phyloP scores from a whole-genome alignment of 1,140 invertebrate genomes.

The Monomorium pharaonis region DNA sequence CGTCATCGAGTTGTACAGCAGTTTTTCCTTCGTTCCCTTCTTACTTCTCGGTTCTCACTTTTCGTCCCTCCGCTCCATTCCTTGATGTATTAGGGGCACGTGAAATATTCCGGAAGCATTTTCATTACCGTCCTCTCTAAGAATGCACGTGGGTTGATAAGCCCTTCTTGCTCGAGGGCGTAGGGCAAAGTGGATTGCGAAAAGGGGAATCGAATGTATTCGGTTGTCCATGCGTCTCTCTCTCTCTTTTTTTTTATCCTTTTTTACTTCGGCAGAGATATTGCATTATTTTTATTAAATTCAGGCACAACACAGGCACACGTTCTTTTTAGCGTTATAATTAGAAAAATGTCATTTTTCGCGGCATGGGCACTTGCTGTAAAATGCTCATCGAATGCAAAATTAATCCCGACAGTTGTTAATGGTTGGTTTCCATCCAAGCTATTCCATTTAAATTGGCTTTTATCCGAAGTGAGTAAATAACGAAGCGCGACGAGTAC shows the following conservation, averaged over 20 bases:
- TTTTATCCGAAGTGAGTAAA: constrained; percentile 36
- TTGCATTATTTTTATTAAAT: constrained; percentile 29
- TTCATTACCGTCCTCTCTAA: constrained; percentile 59
- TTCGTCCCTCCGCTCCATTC: background rate
- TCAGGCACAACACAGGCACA: background rate
- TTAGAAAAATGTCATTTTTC: background rate
- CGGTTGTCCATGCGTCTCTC: background rate
- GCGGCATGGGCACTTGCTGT: background rate
- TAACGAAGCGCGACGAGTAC: constrained; percentile 9
- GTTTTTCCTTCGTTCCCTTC: constrained; percentile 8
- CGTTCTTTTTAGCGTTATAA: constrained; percentile 19
- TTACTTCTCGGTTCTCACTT: constrained; percentile 26
- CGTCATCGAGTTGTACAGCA: constrained; percentile 22
- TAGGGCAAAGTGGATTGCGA: constrained; percentile 52
- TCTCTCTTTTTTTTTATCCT: background rate
- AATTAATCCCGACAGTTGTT: constrained; percentile 46
- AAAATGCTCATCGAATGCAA: constrained; percentile 20
- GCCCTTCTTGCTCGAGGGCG: constrained; percentile 27
- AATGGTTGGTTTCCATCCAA: constrained; percentile 25
- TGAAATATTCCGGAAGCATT: constrained; percentile 67
- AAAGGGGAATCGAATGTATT: constrained; percentile 12
- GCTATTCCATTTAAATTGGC: constrained; percentile 35
- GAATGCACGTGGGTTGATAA: constrained; percentile 60
- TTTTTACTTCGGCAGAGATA: background rate
- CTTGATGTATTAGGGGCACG: constrained; percentile 61